Percentiles rank a stretch among this genome's conserved stretches.
phyloP scores from a whole-genome alignment of 2,797 vertebrate genomes.

The Poliocrania exsul region DNA sequence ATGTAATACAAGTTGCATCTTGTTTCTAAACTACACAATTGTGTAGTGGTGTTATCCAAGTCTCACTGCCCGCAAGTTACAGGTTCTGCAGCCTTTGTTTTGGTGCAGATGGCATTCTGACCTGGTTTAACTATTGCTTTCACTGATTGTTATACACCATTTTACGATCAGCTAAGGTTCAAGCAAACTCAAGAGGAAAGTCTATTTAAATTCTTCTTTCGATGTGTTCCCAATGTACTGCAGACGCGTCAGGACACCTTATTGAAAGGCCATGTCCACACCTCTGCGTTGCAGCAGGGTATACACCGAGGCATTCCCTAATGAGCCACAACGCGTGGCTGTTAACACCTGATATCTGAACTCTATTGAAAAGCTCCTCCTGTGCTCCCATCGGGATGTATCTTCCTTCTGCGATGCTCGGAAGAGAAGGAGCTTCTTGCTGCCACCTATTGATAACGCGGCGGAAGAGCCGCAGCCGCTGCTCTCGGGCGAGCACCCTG shows the following conservation, averaged over 20 bases:
- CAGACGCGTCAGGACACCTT: fast-evolving
- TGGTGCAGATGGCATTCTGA: not conserved
- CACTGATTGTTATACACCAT: fast-evolving
- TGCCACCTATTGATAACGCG: slow-evolving; percentile 56
- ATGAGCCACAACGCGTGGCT: fast-evolving
- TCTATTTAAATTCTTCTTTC: not conserved
- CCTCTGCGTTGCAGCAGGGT: fast-evolving
- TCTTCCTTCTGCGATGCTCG: not conserved
- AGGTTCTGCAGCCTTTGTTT: not conserved
- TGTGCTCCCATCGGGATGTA: not conserved
- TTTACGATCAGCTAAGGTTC: not conserved
- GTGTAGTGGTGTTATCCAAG: not conserved
- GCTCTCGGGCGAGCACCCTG: not conserved
- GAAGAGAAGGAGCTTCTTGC: slow-evolving; percentile 41
- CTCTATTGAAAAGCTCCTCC: not conserved
- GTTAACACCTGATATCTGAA: fast-evolving
- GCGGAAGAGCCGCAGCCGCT: not conserved
- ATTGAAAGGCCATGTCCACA: fast-evolving
- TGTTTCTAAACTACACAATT: not conserved
- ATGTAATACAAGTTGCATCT: not conserved
- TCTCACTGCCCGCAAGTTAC: not conserved
- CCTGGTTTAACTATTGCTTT: not conserved
- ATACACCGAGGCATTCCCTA: fast-evolving
- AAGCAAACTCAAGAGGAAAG: not conserved
- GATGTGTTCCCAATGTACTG: fast-evolving